Evolutionary conservation across 2,888 invertebrate genomes (phyloP).

Genomic region (Heterodera filipjevi): DNA sequence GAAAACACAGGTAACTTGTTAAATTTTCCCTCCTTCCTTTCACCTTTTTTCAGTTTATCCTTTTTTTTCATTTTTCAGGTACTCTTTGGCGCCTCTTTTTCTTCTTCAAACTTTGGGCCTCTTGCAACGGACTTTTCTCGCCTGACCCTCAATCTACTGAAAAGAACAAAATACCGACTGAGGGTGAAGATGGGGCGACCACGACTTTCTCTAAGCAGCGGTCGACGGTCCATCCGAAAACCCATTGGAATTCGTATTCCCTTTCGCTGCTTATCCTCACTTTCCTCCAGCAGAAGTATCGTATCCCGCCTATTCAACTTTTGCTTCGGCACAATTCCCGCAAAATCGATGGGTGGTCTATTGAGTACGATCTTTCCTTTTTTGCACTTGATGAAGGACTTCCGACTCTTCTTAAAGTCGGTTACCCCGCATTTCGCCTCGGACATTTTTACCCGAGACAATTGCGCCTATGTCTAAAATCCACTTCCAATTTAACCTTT

Average conservation of each 20-base stretch:
- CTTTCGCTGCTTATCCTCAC: constrained; percentile 41
- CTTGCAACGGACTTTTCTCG: constrained; percentile 37
- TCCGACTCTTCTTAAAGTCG: constrained; percentile 20
- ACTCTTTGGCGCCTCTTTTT: constrained; percentile 38
- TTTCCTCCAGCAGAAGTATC: constrained; percentile 37
- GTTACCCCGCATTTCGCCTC: too few relatives aligned
- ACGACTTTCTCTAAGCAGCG: background rate
- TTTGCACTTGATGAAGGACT: constrained; percentile 19
- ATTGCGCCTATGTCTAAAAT: too few relatives aligned
- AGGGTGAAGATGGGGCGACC: background rate
- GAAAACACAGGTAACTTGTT: constrained; percentile 29
- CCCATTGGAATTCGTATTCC: constrained; percentile 45
- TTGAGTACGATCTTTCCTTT: constrained; percentile 34
- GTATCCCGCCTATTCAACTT: constrained; percentile 23
- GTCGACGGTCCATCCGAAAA: constrained; percentile 23
- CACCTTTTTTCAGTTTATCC: background rate
- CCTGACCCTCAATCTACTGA: background rate
- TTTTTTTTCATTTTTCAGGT: constrained; percentile 31
- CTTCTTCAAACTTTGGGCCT: constrained; percentile 46
- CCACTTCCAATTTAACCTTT: too few relatives aligned
- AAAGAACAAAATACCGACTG: background rate
- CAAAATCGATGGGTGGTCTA: constrained; percentile 37
- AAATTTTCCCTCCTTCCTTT: background rate
- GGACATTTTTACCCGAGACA: too few relatives aligned
- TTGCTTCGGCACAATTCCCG: constrained; percentile 16